These are phyloP conservation scores for Acromyrmex heyeri DNA, from an alignment of 1,140 invertebrate genomes.

Conservation along the genomic window DNA sequence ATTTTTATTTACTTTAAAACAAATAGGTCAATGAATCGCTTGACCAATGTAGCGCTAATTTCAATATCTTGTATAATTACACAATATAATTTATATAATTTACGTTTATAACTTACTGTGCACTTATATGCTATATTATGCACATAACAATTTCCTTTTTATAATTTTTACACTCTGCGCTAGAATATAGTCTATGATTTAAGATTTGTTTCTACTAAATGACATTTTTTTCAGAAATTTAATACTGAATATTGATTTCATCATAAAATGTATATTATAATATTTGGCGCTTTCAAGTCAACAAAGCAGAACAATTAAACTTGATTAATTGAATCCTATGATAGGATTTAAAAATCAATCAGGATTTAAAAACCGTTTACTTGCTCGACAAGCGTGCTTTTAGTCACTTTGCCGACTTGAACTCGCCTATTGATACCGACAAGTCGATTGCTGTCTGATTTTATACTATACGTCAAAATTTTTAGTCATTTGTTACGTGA, in stretches of 20 bases:
- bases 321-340: no score
- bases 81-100: not conserved
- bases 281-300: not conserved
- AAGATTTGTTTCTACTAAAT: no score
- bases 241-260: not conserved
- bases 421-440: no score
- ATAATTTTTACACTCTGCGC: not conserved
- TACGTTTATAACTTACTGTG: not conserved
- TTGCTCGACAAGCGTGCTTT: no score
- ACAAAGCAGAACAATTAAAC: no score
- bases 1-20: conserved; percentile 15
- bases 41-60: not conserved
- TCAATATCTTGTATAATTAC: not conserved
- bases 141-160: conserved; percentile 48
- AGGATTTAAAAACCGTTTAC: no score
- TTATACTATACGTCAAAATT: not conserved
- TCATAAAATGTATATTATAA: not conserved
- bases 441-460: not conserved
- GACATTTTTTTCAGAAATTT: not conserved
- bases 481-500: conserved; percentile 83
- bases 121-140: conserved; percentile 1
- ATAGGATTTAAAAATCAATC: no score
- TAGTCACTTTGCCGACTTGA: no score
- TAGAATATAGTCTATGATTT: not conserved
- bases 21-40: conserved; percentile 1